Evolutionary conservation across 2,888 invertebrate species (phyloP), one percentile per base, ranked within the genome.

Genomic region (Leptopilina syphax): DNA sequence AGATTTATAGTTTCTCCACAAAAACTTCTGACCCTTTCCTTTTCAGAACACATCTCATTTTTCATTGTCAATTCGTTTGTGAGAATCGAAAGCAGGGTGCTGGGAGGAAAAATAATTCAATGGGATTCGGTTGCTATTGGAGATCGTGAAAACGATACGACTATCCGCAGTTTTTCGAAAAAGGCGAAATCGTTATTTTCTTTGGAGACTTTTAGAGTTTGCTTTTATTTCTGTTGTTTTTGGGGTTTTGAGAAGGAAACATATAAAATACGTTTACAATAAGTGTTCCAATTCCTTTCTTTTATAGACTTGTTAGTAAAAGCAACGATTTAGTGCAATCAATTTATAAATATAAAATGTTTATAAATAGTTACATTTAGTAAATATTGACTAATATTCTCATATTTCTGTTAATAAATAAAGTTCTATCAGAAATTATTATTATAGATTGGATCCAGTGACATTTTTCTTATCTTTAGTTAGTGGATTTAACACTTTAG

Each of bases 91-190:
- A 13, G 50, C 50, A 50, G 57, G 9, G 70, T 7, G 27, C 13
- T 70, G 13, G 13, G 6, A 54, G 41, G 13, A 10, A 54, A 6
- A 73, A 57, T 73, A 73, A 57, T 73, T 73, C 41, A 73, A 41
- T 73, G 57, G 57, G n/a, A 54, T n/a, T 34, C 57, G 54, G 73
- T 57, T 13, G 57, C 41, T 73, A 9, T 9, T 54, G 3, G n/a
- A 73, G 57, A 73, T 73, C 57, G 57, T 34, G 73, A 60, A 57
- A 73, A 57, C 57, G 73, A 57, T 73, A 73, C 8, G 54, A n/a
- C n/a, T 5, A n/a, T 57, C n/a, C 57, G 13, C 57, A 73, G 73
- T 34, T 34, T 41, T n/a, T 34, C n/a, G 41, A n/a, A 73, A 73
- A 57, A 73, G 18, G 57, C 57, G n/a, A 10, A 73, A 57, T 41